Percentiles rank a stretch among this genome's conserved stretches.
Conservation (phyloP, 1,140 invertebrate species). For the Cydia strobilella region DNA sequence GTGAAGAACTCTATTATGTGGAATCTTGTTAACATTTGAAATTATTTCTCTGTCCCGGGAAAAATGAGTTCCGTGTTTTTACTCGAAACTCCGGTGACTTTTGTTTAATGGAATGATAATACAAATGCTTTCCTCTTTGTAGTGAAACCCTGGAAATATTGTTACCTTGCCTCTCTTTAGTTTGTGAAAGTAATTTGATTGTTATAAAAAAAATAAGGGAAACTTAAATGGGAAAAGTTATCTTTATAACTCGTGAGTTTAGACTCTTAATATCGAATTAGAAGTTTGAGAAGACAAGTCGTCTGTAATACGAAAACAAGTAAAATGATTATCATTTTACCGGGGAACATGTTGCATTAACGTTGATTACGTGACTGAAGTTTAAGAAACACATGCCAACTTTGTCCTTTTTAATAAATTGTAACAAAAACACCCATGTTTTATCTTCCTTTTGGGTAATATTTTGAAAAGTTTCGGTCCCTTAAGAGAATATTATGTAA, state of each 20-base stretch:
- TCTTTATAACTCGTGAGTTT: constrained; percentile 42
- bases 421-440: constrained; percentile 39
- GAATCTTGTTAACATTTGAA: constrained; percentile 79
- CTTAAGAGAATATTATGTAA: constrained; percentile 65
- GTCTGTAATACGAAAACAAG: constrained; percentile 45
- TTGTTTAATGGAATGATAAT: constrained; percentile 80
- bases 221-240: constrained; percentile 51
- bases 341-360: neutral
- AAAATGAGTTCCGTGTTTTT: constrained; percentile 79
- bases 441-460: constrained; percentile 34
- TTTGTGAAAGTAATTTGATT: constrained; percentile 72
- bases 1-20: constrained; percentile 74
- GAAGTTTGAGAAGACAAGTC: constrained; percentile 39
- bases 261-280: constrained; percentile 55
- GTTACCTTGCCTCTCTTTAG: constrained; percentile 75
- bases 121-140: constrained; percentile 76
- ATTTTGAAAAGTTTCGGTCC: constrained; percentile 54
- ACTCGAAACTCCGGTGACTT: constrained; percentile 77
- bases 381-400: neutral
- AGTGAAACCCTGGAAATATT: constrained; percentile 69
- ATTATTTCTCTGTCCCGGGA: constrained; percentile 74
- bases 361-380: neutral
- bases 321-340: constrained; percentile 32
- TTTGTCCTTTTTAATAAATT: constrained; percentile 36
- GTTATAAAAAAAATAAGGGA: constrained; percentile 60